Evolutionary conservation across 2,888 invertebrate species (phyloP).

Genomic region (Teleogryllus oceanicus): DNA sequence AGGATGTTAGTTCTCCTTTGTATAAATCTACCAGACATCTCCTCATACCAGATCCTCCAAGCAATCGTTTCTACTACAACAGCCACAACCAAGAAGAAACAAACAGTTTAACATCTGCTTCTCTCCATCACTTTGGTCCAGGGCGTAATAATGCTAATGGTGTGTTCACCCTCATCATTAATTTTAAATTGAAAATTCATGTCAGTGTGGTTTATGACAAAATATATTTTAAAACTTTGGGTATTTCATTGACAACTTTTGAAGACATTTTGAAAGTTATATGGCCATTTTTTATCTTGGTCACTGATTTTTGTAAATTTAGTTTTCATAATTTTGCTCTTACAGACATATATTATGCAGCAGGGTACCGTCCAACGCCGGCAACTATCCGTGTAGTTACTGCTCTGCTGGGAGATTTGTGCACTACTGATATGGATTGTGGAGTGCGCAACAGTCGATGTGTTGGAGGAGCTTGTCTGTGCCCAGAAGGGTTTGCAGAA

Average conservation of each 20-base stretch:
- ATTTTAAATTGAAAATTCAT: no score
- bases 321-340: background rate
- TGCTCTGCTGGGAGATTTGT: slow-evolving; percentile 74
- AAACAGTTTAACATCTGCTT: slow-evolving; percentile 32
- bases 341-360: slow-evolving; percentile 32
- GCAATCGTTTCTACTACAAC: slow-evolving; percentile 32
- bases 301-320: background rate
- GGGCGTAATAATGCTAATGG: slow-evolving; percentile 25
- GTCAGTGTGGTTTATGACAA: no score
- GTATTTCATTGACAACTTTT: no score
- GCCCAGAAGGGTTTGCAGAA: slow-evolving; percentile 63
- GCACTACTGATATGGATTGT: slow-evolving; percentile 65
- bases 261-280: background rate
- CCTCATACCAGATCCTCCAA: slow-evolving; percentile 54
- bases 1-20: slow-evolving; percentile 65
- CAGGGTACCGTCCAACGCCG: slow-evolving; percentile 59
- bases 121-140: slow-evolving; percentile 28
- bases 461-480: slow-evolving; percentile 69
- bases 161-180: background rate
- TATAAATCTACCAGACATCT: slow-evolving; percentile 79
- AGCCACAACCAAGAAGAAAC: slow-evolving; percentile 28
- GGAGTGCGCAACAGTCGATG: slow-evolving; percentile 69
- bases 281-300: background rate
- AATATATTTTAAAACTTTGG: no score
- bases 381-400: slow-evolving; percentile 60